phyloP scores from a whole-genome alignment of 2,797 vertebrate genomes.

The Lithobates sylvaticus region DNA sequence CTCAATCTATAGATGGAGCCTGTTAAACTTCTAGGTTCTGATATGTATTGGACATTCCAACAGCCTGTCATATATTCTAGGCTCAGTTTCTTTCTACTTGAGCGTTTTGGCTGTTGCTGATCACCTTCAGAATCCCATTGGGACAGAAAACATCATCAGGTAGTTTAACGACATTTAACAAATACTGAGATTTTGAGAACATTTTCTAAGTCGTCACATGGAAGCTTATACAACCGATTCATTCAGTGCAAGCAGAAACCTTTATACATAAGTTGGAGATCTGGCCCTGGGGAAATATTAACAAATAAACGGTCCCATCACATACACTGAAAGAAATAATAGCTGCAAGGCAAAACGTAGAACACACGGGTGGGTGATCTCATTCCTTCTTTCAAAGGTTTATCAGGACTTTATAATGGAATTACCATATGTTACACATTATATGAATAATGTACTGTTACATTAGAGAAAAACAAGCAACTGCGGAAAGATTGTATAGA shows the following conservation, averaged over 20 bases:
- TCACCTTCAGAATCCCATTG: too few species aligned
- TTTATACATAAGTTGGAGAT: background rate
- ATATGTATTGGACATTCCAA: too few species aligned
- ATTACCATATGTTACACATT: background rate
- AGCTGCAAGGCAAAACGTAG: slow-evolving; percentile 3
- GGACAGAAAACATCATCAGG: too few species aligned
- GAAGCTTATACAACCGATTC: background rate
- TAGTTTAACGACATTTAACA: too few species aligned
- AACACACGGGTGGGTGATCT: background rate
- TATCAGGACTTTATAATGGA: background rate
- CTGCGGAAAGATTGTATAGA: background rate
- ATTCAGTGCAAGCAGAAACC: background rate
- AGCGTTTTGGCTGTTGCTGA: too few species aligned
- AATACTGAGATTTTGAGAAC: background rate
- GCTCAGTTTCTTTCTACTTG: too few species aligned
- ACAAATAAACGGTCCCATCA: background rate
- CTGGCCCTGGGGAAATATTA: background rate
- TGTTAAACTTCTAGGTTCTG: too few species aligned
- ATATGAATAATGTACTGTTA: background rate
- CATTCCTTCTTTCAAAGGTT: background rate
- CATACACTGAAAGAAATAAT: background rate
- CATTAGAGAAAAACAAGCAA: background rate
- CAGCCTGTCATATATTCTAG: too few species aligned
- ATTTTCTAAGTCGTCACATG: background rate
- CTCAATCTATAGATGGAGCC: too few species aligned